Evolutionary conservation across 2,797 vertebrate species (phyloP).

Genomic region (Pachyuromys duprasi): DNA sequence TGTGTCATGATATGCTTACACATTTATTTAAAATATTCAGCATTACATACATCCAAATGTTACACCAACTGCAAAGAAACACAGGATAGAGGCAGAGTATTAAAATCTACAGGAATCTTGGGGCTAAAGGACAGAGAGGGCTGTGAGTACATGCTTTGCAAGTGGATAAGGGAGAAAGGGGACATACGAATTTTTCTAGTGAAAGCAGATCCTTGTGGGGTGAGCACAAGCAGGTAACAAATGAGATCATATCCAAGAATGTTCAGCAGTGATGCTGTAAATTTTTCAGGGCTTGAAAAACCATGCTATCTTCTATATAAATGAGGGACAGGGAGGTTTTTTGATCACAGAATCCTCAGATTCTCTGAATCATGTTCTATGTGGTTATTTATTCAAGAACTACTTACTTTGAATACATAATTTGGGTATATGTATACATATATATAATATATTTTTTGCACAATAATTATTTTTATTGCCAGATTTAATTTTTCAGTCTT

Average conservation of each 20-base stretch:
- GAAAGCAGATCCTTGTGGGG: background rate
- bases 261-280: background rate
- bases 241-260: background rate
- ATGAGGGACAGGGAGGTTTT: background rate
- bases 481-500: background rate
- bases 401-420: background rate
- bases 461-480: background rate
- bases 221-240: background rate
- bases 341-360: background rate
- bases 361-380: background rate
- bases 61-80: background rate
- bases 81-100: background rate
- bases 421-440: background rate
- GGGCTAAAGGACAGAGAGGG: rapidly evolving
- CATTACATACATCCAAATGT: background rate
- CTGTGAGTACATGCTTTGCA: background rate
- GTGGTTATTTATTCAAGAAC: background rate
- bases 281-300: background rate
- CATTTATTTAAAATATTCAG: background rate
- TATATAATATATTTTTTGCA: too few relatives aligned
- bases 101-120: background rate
- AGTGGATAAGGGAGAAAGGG: background rate
- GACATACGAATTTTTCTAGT: background rate
- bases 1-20: background rate
- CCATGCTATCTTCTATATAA: background rate